Evolutionary conservation across 1,140 invertebrate species (phyloP), one percentile per base, ranked within the genome.

Genomic region (Hetaerina americana): DNA sequence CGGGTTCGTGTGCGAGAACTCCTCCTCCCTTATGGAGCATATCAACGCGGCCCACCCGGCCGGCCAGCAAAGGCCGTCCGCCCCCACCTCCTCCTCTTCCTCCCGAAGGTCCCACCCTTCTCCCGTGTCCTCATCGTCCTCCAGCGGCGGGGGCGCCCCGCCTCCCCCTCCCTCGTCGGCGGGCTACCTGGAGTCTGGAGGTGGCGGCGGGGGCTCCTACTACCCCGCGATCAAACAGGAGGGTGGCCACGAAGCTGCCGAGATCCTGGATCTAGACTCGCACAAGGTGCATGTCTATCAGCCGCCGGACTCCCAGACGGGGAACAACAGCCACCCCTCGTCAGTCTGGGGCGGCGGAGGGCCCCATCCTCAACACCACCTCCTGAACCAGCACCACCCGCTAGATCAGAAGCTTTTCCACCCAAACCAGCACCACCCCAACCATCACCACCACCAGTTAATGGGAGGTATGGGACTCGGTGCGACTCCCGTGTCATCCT

Each of bases 221-320:
- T 80, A 12, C 15, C 15, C 40, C 15, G 40, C 40, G 2, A 87
- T 88, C 74, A 79, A 76, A 3, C 82, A 82, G 66, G 79, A 88
- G 73, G 88, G 87, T 75, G 85, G 86, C 26, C 88, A 89, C 76
- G 89, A 88, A 73, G 85, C 88, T 18, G 87, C 90, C 1, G 92
- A 94, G 76, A 91, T 95, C 72, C 82, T 95, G 31, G 93, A 95
- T 79, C 81, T 95, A 70, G 93, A 95, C 78, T 94, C 92, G 0
- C 92, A 94, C 76, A 94, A 94, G 80, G 92, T 95, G 69, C 87
- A 90, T 2, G 84, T 87, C 70, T 87, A 87, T 77, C 84, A 85
- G 72, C 77, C 80, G 22, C 81, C 82, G 18, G 78, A 84, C 72
- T 57, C 40, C 15, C 40, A 57, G 40, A 57, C 40, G 40, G 40